Conservation (phyloP, 1,140 invertebrate species). For the Drosophila elegans region DNA sequence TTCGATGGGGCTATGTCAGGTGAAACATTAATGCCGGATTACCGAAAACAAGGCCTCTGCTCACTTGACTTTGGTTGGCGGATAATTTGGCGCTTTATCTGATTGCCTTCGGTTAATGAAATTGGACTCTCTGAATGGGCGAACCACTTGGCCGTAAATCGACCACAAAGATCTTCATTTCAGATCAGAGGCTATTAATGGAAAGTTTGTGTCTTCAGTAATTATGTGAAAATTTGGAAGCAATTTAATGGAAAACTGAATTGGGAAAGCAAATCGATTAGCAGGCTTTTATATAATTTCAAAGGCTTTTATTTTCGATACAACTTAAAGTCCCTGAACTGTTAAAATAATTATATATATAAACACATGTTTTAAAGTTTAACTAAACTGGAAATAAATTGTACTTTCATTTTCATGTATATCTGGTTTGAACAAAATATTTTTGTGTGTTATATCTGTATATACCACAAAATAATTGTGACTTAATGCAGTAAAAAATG, state of each 20-base stretch:
- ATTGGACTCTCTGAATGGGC: conserved; percentile 22
- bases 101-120: conserved; percentile 36
- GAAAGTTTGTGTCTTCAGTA: conserved; percentile 25
- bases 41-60: conserved; percentile 47
- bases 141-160: conserved; percentile 20
- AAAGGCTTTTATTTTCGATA: background rate
- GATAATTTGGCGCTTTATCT: conserved; percentile 28
- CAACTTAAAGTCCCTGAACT: no score
- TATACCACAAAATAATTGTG: no score
- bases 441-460: no score
- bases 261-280: conserved; percentile 27
- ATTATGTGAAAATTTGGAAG: conserved; percentile 4
- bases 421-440: no score
- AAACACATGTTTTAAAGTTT: no score
- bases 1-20: conserved; percentile 33
- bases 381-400: no score
- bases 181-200: conserved; percentile 15
- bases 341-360: background rate
- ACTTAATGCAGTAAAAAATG: no score
- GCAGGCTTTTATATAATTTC: background rate
- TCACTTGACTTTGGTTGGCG: conserved; percentile 22
- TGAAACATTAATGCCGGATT: conserved; percentile 58
- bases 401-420: no score
- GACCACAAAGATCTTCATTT: conserved; percentile 8
- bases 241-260: conserved; percentile 22